Evolutionary conservation across 1,140 invertebrate species (phyloP).

Genomic region (Dendrolimus punctatus): DNA sequence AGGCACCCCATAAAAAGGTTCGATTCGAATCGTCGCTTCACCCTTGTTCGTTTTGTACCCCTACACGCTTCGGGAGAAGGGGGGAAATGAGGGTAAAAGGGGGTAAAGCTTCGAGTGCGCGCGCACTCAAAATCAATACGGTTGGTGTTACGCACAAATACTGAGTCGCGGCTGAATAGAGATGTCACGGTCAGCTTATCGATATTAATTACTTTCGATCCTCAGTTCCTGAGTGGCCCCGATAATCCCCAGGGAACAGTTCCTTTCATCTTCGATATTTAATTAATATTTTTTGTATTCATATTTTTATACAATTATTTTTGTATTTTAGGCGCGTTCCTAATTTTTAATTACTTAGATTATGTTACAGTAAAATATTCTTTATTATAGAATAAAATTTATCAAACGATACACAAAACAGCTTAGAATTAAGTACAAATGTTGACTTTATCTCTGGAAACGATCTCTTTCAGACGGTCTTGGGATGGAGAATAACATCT

Average conservation of each 20-base stretch:
- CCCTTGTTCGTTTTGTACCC: slow-evolving; percentile 42
- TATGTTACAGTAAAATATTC: too few relatives aligned
- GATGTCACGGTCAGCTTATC: slow-evolving; percentile 46
- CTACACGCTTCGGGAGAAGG: slow-evolving; percentile 20
- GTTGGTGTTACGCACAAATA: slow-evolving; percentile 58
- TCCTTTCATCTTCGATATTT: too few relatives aligned
- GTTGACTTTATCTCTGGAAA: too few relatives aligned
- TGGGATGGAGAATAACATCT: too few relatives aligned
- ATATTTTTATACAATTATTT: too few relatives aligned
- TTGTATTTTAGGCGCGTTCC: too few relatives aligned
- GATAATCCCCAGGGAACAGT: background rate
- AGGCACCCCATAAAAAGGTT: slow-evolving; percentile 57
- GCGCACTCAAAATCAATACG: slow-evolving; percentile 67
- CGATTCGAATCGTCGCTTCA: slow-evolving; percentile 54
- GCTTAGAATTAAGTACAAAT: too few relatives aligned
- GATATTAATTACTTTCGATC: slow-evolving; percentile 37
- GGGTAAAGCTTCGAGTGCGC: slow-evolving; percentile 27
- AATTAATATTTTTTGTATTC: too few relatives aligned
- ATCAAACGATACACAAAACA: too few relatives aligned
- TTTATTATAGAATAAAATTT: too few relatives aligned
- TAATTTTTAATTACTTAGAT: too few relatives aligned
- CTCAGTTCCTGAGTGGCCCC: slow-evolving; percentile 6
- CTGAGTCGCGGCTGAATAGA: slow-evolving; percentile 30
- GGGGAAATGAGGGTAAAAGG: slow-evolving; percentile 4
- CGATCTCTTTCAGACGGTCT: too few relatives aligned